A percentile compares a stretch with the other conserved stretches of the same genome.
Conservation (phyloP, 1,140 invertebrate genomes). For the Aradophagus sp. region DNA sequence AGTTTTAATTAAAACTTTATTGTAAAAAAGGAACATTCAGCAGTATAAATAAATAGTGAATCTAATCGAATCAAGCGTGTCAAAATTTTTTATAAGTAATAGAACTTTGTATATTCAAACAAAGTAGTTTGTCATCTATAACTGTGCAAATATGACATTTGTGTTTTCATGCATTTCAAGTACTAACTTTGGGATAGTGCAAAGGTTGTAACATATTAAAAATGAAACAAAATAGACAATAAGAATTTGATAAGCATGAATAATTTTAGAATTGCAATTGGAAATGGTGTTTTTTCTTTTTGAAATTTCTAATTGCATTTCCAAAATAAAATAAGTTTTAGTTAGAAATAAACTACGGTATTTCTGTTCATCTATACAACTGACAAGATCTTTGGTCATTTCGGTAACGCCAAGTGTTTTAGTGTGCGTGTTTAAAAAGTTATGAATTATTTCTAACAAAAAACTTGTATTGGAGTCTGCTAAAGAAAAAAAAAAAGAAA, state of each 20-base stretch:
- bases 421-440: slow-evolving; percentile 3
- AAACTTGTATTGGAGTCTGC: slow-evolving; percentile 17
- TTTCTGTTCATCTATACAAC: slow-evolving; percentile 50
- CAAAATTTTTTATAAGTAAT: too few relatives aligned
- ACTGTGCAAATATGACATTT: slow-evolving; percentile 22
- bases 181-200: slow-evolving; percentile 6
- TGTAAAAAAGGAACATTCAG: too few relatives aligned
- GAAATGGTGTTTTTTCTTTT: background rate
- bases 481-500: background rate
- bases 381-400: slow-evolving; percentile 42
- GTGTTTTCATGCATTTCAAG: slow-evolving; percentile 23
- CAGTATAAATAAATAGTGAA: too few relatives aligned
- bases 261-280: slow-evolving; percentile 12
- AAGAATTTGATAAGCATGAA: slow-evolving; percentile 26
- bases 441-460: slow-evolving; percentile 43
- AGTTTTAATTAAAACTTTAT: too few relatives aligned
- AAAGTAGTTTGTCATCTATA: too few relatives aligned
- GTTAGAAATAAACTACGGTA: slow-evolving; percentile 46
- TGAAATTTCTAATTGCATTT: slow-evolving; percentile 14
- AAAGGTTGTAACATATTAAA: slow-evolving; percentile 10
- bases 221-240: too few relatives aligned
- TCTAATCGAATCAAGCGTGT: too few relatives aligned
- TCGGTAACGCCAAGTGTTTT: slow-evolving; percentile 15
- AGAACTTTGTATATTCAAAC: too few relatives aligned
- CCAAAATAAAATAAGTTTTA: slow-evolving; percentile 25